These are phyloP conservation scores for Neostethus bicornis DNA, from an alignment of 2,797 vertebrate species.

Conservation along the genomic window DNA sequence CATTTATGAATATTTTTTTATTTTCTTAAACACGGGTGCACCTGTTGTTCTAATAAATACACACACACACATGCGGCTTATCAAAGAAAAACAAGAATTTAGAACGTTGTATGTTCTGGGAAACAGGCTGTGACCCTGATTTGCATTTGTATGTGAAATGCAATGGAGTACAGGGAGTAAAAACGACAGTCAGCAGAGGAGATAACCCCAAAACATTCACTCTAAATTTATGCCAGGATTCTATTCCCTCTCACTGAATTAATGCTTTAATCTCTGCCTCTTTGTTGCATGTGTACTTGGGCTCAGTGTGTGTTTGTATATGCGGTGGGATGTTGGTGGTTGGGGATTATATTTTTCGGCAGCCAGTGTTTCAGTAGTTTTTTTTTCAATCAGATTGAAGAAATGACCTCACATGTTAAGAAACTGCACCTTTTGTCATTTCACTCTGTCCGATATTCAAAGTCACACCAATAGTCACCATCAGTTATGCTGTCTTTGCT, in stretches of 20 bases:
- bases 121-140: slow-evolving; percentile 70
- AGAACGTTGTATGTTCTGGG: slow-evolving; percentile 64
- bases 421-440: slow-evolving; percentile 70
- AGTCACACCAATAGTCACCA: slow-evolving; percentile 72
- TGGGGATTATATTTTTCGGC: slow-evolving; percentile 68
- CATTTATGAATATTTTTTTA: slow-evolving; percentile 53
- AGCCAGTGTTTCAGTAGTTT: slow-evolving; percentile 70
- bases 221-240: slow-evolving; percentile 74
- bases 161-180: slow-evolving; percentile 64
- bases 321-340: slow-evolving; percentile 36
- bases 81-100: slow-evolving; percentile 74
- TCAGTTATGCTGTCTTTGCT: slow-evolving; percentile 79
- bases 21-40: slow-evolving; percentile 30
- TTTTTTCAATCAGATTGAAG: slow-evolving; percentile 54
- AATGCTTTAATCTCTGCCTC: slow-evolving; percentile 77
- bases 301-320: slow-evolving; percentile 50
- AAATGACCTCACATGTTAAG: slow-evolving; percentile 49
- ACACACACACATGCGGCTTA: slow-evolving; percentile 41
- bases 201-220: slow-evolving; percentile 78
- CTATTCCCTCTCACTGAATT: slow-evolving; percentile 75
- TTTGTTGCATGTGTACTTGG: slow-evolving; percentile 73
- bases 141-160: slow-evolving; percentile 71
- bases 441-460: slow-evolving; percentile 68
- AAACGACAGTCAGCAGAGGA: slow-evolving; percentile 66
- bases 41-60: slow-evolving; percentile 56